Conservation (phyloP, 2,888 invertebrate genomes). For the Noctua fimbriata region DNA sequence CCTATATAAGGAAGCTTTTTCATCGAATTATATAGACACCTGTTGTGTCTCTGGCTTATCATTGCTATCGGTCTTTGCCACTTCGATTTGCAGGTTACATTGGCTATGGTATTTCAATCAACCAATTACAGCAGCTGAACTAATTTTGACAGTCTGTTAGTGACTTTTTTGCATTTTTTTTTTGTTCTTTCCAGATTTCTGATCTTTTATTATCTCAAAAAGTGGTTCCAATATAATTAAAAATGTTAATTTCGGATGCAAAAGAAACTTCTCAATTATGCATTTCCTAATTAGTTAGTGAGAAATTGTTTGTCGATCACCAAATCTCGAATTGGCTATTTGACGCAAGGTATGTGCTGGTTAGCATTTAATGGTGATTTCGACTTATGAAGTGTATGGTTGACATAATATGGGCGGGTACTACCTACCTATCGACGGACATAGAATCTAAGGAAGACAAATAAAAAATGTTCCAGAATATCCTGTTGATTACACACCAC, state of each 20-base stretch:
- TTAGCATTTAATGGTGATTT: constrained; percentile 57
- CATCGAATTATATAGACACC: not conserved
- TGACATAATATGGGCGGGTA: constrained; percentile 34
- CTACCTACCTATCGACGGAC: not conserved
- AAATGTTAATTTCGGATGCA: not conserved
- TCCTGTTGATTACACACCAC: not conserved
- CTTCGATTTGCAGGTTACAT: not conserved
- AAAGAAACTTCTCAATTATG: constrained; percentile 73
- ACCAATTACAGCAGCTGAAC: not conserved
- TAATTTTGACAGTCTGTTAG: not conserved
- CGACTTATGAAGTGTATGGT: constrained; percentile 29
- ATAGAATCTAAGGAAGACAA: not conserved
- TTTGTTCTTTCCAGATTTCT: not conserved
- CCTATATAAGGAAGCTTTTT: not conserved
- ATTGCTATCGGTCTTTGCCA: not conserved
- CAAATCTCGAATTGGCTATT: constrained; percentile 65
- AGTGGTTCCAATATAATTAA: not conserved
- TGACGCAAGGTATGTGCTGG: constrained; percentile 38
- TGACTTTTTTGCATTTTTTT: not conserved
- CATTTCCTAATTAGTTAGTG: constrained; percentile 66
- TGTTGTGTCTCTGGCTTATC: not conserved
- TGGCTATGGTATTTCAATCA: constrained; percentile 4
- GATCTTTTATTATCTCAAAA: not conserved
- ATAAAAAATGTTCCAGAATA: not conserved
- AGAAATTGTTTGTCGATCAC: constrained; percentile 67